Conservation (phyloP, 2,888 invertebrate species). For the Chrysina gloriosa region DNA sequence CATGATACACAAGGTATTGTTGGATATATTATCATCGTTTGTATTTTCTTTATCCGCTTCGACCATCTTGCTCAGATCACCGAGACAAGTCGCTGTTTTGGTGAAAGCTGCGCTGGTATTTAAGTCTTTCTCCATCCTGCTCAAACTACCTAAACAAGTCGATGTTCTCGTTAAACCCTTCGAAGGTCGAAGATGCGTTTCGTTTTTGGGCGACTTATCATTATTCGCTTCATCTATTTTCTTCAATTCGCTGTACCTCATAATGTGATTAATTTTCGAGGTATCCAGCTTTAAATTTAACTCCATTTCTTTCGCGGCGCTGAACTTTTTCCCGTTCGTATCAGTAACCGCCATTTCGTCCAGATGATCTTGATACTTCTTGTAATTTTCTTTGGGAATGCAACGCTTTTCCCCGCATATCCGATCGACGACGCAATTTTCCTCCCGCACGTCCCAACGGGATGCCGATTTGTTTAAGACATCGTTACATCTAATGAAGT, state of each 20-base stretch:
- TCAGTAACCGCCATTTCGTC: conserved; percentile 51
- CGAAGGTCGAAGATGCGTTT: not conserved
- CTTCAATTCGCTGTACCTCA: conserved; percentile 15
- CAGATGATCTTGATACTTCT: conserved; percentile 59
- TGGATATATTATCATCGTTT: conserved; percentile 5
- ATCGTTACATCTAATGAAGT: conserved; percentile 86
- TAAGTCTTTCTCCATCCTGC: conserved; percentile 21
- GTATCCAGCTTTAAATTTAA: conserved; percentile 8
- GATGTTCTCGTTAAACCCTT: conserved; percentile 23
- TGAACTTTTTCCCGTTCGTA: not conserved
- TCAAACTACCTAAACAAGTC: conserved; percentile 40
- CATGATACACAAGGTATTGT: not conserved
- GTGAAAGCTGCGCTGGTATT: not conserved
- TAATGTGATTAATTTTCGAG: conserved; percentile 21
- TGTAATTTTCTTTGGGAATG: conserved; percentile 60
- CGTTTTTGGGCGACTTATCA: not conserved
- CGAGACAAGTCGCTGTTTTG: conserved; percentile 21
- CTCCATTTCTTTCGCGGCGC: not conserved
- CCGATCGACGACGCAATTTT: conserved; percentile 59
- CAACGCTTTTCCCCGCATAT: conserved; percentile 57
- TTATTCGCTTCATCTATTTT: not conserved
- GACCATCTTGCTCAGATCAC: conserved; percentile 11
- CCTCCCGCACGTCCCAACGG: conserved; percentile 49
- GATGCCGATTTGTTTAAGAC: conserved; percentile 65
- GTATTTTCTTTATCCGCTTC: not conserved